These are phyloP conservation scores for Paradisaea rubra DNA, from an alignment of 2,113 vertebrate species.

Conservation along the genomic window DNA sequence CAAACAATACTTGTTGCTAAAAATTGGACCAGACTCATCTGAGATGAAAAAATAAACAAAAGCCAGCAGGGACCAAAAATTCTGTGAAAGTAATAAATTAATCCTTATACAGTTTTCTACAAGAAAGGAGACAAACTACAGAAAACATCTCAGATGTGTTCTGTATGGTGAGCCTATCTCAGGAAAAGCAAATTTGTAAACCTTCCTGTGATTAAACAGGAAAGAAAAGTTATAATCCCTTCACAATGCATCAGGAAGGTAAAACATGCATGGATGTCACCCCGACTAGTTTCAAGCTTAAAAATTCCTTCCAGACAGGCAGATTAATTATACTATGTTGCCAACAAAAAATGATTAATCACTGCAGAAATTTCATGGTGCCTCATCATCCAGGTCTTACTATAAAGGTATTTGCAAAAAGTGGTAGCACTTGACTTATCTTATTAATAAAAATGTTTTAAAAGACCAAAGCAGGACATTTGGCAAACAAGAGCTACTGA, in stretches of 20 bases:
- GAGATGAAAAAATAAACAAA: neutral
- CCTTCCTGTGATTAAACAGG: neutral
- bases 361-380: neutral
- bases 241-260: neutral
- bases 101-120: neutral
- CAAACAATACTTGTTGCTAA: neutral
- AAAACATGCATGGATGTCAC: neutral
- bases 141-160: neutral
- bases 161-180: neutral
- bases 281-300: neutral
- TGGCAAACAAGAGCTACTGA: neutral
- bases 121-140: neutral
- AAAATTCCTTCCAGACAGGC: neutral
- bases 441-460: neutral
- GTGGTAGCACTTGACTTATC: fast-evolving
- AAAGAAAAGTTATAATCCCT: neutral
- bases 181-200: neutral
- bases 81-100: neutral
- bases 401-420: neutral
- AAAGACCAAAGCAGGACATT: neutral
- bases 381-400: neutral
- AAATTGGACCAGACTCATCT: neutral
- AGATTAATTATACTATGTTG: neutral
- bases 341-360: neutral
- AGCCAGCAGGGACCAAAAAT: neutral